These are phyloP conservation scores for Myocastor coypus DNA, from an alignment of 2,113 vertebrate species.

Conservation along the genomic window DNA sequence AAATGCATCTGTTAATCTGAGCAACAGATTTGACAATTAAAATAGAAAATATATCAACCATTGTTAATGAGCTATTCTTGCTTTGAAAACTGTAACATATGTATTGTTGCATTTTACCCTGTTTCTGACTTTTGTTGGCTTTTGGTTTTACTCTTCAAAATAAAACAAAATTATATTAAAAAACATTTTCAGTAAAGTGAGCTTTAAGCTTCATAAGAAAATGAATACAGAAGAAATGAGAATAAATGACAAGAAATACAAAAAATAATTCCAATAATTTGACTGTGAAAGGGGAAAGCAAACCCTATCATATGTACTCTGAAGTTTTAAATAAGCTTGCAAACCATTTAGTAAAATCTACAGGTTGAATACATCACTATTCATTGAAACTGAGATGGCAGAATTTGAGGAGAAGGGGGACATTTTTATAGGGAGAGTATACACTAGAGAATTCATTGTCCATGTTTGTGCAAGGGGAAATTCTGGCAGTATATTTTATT, in stretches of 20 bases:
- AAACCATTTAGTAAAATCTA: neutral
- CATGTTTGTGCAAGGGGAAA: neutral
- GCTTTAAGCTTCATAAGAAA: neutral
- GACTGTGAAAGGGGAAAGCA: neutral
- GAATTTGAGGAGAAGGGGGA: neutral
- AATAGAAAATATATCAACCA: too few species aligned
- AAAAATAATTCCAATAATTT: neutral
- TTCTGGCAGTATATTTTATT: neutral
- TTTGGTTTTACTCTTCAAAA: too few species aligned
- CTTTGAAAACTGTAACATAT: too few species aligned
- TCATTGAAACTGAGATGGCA: neutral
- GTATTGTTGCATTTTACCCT: too few species aligned
- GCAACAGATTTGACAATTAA: too few species aligned
- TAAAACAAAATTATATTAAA: too few species aligned
- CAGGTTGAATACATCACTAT: neutral
- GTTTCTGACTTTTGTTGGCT: too few species aligned
- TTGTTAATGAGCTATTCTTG: too few species aligned
- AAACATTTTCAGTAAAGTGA: neutral
- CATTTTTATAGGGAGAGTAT: neutral
- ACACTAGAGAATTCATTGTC: neutral
- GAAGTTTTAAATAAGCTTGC: neutral
- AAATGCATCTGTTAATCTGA: too few species aligned
- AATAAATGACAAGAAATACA: neutral
- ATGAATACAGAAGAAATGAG: neutral
- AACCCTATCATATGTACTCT: neutral